A percentile compares a stretch with the other conserved stretches of the same genome.
These are phyloP conservation scores for Phortica magna DNA, from an alignment of 2,888 invertebrate species.

Conservation along the genomic window DNA sequence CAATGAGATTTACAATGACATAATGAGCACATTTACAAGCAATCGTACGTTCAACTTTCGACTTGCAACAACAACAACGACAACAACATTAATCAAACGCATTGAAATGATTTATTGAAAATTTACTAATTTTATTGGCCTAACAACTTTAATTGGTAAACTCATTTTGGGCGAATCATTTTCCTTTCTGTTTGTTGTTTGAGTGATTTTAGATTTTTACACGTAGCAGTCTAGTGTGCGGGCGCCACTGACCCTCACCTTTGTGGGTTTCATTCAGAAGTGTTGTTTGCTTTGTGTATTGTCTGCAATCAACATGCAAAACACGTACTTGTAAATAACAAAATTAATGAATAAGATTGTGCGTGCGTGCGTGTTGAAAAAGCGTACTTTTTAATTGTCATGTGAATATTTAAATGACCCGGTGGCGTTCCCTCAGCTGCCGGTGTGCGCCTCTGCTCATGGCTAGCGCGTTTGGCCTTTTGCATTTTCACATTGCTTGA, in stretches of 20 bases:
- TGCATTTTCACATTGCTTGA: neutral
- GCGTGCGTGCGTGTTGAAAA: neutral
- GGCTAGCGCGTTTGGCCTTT: slow-evolving; percentile 11
- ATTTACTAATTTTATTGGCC: neutral
- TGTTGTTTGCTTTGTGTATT: neutral
- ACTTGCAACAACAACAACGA: neutral
- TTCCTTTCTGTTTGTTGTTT: neutral
- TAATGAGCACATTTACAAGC: neutral
- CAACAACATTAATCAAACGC: neutral
- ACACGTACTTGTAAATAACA: neutral
- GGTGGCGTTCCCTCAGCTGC: too few relatives aligned
- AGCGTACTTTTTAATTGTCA: neutral
- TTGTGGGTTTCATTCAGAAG: neutral
- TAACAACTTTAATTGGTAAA: neutral
- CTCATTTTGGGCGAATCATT: neutral
- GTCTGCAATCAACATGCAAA: neutral
- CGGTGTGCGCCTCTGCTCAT: neutral
- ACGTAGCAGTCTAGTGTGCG: slow-evolving; percentile 41
- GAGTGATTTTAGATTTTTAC: slow-evolving; percentile 28
- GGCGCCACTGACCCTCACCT: neutral
- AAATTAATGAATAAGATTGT: neutral
- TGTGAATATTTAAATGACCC: neutral
- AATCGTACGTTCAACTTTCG: neutral
- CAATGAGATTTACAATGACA: neutral
- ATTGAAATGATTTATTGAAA: neutral